phyloP scores from a whole-genome alignment of 2,888 invertebrate genomes.

The Amblyteles armatorius region DNA sequence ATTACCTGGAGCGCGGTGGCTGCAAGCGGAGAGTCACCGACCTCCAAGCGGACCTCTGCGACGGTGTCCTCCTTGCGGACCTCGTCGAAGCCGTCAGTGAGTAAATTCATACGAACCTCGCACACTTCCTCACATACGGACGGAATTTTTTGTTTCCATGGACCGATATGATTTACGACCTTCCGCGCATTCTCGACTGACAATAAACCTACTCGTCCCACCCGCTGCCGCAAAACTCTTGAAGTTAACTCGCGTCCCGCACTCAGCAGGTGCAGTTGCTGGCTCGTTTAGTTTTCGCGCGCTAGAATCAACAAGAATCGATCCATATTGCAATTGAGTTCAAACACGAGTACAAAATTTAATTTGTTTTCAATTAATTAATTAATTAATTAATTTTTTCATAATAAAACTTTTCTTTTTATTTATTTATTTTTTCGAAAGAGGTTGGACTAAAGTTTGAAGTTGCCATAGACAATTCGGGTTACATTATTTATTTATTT shows the following conservation, averaged over 20 bases:
- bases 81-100: slow-evolving; percentile 97
- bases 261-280: slow-evolving; percentile 21
- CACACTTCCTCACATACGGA: neutral
- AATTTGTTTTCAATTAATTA: neutral
- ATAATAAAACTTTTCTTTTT: no score
- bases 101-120: slow-evolving; percentile 81
- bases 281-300: slow-evolving; percentile 13
- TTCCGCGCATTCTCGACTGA: slow-evolving; percentile 47
- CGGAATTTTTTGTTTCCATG: slow-evolving; percentile 1
- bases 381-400: neutral
- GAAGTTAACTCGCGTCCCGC: neutral
- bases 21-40: slow-evolving; percentile 94
- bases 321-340: slow-evolving; percentile 1
- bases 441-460: neutral
- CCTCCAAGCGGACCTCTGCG: slow-evolving; percentile 95
- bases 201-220: slow-evolving; percentile 36
- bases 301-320: slow-evolving; percentile 11
- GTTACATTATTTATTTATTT: no score
- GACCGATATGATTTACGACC: slow-evolving; percentile 58
- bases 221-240: slow-evolving; percentile 21
- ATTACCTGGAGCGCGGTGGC: slow-evolving; percentile 96
- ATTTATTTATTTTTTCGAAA: neutral
- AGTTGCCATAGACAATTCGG: neutral
- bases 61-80: slow-evolving; percentile 96
- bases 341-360: neutral